Percentiles rank a stretch among this genome's conserved stretches.
Conservation (phyloP, 2,797 vertebrate species). For the Chelidonichthys spinosus region DNA sequence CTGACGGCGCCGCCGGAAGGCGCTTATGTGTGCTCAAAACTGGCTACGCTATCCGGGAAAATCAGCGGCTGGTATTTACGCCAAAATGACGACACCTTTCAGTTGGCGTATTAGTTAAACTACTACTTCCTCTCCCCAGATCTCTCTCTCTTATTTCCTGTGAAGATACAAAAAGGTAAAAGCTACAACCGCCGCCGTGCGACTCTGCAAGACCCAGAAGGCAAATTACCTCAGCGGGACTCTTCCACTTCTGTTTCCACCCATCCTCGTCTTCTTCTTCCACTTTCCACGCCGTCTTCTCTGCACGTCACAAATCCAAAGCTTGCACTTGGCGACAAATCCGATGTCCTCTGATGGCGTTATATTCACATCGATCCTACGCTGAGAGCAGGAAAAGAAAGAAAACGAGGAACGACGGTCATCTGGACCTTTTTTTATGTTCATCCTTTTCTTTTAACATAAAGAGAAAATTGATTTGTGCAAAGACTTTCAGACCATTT, state of each 20-base stretch:
- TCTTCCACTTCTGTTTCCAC: constrained; percentile 60
- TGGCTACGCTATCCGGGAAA: constrained; percentile 61
- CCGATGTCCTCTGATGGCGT: constrained; percentile 62
- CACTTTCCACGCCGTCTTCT: constrained; percentile 29
- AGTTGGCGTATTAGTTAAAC: constrained; percentile 72
- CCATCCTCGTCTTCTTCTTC: constrained; percentile 38
- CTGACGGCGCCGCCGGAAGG: constrained; percentile 72
- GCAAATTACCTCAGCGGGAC: constrained; percentile 79
- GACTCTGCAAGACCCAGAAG: constrained; percentile 72
- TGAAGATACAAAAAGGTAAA: constrained; percentile 57
- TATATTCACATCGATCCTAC: constrained; percentile 59
- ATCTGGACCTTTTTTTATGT: constrained; percentile 54
- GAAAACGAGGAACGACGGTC: constrained; percentile 48
- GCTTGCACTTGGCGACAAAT: constrained; percentile 74
- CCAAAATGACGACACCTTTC: constrained; percentile 29
- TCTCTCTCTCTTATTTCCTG: constrained; percentile 62
- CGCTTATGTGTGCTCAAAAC: constrained; percentile 75
- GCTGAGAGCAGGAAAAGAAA: constrained; percentile 26
- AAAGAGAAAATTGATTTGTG: constrained; percentile 70
- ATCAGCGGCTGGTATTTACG: constrained; percentile 26
- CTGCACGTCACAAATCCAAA: constrained; percentile 71
- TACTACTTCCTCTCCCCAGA: constrained; percentile 53
- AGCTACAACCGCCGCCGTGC: constrained; percentile 65
- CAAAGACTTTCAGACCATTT: constrained; percentile 75
- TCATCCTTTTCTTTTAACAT: constrained; percentile 46